A percentile compares a stretch with the other conserved stretches of the same genome.
Evolutionary conservation across 1,140 invertebrate genomes (phyloP).

Genomic region (Hyposmocoma kahamanoa): DNA sequence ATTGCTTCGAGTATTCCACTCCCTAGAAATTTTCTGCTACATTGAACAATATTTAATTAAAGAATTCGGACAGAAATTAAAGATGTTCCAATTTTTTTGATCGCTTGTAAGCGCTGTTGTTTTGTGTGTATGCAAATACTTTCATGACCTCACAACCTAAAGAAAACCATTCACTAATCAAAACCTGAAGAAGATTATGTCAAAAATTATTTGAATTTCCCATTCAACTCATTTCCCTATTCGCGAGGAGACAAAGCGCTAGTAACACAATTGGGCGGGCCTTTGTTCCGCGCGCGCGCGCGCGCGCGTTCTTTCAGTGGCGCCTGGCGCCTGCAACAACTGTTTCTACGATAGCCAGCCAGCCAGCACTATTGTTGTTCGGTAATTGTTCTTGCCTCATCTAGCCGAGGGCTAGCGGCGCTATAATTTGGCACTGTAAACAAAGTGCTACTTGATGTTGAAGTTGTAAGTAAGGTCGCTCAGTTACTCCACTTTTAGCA

Average conservation of each 20-base stretch:
- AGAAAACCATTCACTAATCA: too few relatives aligned
- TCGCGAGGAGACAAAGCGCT: slow-evolving; percentile 42
- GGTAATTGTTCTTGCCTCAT: slow-evolving; percentile 53
- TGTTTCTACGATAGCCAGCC: slow-evolving; percentile 53
- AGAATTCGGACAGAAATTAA: too few relatives aligned
- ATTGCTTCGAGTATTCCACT: too few relatives aligned
- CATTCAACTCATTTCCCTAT: slow-evolving; percentile 44
- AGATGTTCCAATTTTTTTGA: too few relatives aligned
- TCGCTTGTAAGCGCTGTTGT: too few relatives aligned
- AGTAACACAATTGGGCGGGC: slow-evolving; percentile 59
- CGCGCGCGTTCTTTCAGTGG: slow-evolving; percentile 45
- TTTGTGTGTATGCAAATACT: too few relatives aligned
- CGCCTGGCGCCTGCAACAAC: slow-evolving; percentile 58
- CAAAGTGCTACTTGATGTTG: background rate
- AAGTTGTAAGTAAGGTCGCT: too few relatives aligned
- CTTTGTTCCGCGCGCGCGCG: slow-evolving; percentile 43
- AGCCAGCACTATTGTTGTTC: slow-evolving; percentile 45
- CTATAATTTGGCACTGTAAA: slow-evolving; percentile 27
- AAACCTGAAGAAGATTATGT: background rate
- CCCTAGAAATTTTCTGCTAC: too few relatives aligned
- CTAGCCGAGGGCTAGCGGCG: slow-evolving; percentile 47
- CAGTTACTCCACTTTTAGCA: too few relatives aligned
- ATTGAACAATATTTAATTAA: too few relatives aligned
- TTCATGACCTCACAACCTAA: too few relatives aligned
- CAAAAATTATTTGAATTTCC: slow-evolving; percentile 9